These are phyloP conservation scores for Anableps anableps DNA, from an alignment of 2,797 vertebrate species.

Conservation along the genomic window DNA sequence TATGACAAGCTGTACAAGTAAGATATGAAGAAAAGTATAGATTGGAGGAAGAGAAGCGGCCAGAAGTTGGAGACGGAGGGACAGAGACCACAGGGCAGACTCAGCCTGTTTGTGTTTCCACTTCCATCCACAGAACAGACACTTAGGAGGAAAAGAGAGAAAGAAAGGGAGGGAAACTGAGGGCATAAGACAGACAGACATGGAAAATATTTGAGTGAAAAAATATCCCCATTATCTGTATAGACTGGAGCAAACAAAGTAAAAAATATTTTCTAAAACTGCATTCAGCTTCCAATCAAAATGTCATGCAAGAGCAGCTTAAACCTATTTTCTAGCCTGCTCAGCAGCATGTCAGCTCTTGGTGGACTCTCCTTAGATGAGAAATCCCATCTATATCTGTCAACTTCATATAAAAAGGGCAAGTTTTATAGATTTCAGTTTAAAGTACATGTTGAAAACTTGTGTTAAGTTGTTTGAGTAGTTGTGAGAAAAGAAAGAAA, in stretches of 20 bases:
- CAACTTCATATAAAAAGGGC: conserved; percentile 8
- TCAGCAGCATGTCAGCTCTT: conserved; percentile 8
- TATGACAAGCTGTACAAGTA: background rate
- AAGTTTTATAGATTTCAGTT: conserved; percentile 31
- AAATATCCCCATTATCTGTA: conserved; percentile 35
- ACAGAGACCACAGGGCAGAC: conserved; percentile 72
- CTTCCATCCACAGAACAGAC: conserved; percentile 66
- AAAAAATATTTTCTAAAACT: conserved; percentile 24
- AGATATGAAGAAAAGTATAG: conserved; percentile 24
- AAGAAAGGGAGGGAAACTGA: conserved; percentile 26
- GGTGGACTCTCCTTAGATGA: conserved; percentile 29
- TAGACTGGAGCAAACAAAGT: conserved; percentile 23
- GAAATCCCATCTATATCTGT: conserved; percentile 55
- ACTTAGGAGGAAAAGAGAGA: conserved; percentile 61
- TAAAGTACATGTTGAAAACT: conserved; percentile 36
- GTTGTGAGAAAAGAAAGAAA: background rate
- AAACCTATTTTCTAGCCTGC: conserved; percentile 18
- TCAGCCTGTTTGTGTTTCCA: conserved; percentile 77
- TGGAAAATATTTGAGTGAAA: conserved; percentile 57
- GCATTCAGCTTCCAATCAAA: conserved; percentile 39
- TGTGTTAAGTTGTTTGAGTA: conserved; percentile 1
- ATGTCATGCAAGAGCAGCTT: conserved; percentile 35
- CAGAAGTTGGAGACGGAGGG: conserved; percentile 29
- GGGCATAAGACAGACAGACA: conserved; percentile 22
- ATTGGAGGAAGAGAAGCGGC: conserved; percentile 24